These are phyloP conservation scores for Diprion similis DNA, from an alignment of 1,140 invertebrate genomes.

Conservation along the genomic window DNA sequence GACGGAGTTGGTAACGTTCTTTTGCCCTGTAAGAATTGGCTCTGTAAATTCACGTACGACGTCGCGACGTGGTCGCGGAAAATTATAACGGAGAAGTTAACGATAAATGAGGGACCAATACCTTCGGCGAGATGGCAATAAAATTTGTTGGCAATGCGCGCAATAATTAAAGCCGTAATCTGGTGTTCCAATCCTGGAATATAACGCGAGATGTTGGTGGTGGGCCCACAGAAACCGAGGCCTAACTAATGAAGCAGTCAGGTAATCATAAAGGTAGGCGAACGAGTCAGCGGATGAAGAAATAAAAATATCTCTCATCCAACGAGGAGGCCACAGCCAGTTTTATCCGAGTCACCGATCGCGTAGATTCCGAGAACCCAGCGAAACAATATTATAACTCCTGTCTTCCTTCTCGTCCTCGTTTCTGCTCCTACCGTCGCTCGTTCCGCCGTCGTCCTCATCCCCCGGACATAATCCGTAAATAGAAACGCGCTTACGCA, in stretches of 20 bases:
- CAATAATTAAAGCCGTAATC: slow-evolving; percentile 18
- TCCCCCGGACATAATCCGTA: slow-evolving; percentile 50
- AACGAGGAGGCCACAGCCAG: slow-evolving; percentile 14
- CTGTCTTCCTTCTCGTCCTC: slow-evolving; percentile 30
- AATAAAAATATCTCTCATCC: slow-evolving; percentile 43
- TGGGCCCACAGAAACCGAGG: slow-evolving; percentile 31
- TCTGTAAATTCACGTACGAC: too few relatives aligned
- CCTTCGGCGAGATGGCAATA: slow-evolving; percentile 5
- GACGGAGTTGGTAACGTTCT: too few relatives aligned
- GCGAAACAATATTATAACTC: slow-evolving; percentile 63
- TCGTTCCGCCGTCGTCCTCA: neutral
- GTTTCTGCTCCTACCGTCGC: neutral
- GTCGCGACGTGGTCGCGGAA: too few relatives aligned
- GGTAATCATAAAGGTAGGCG: slow-evolving; percentile 44
- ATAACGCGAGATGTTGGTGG: slow-evolving; percentile 14
- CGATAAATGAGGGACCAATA: neutral
- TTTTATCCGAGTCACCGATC: slow-evolving; percentile 58
- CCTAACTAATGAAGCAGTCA: slow-evolving; percentile 47
- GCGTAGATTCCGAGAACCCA: slow-evolving; percentile 58
- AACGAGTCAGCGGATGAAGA: slow-evolving; percentile 43
- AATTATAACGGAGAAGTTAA: too few relatives aligned
- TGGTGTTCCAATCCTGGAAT: slow-evolving; percentile 13
- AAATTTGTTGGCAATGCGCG: slow-evolving; percentile 13
- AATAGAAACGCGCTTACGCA: slow-evolving; percentile 48
- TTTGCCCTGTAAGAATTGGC: too few relatives aligned